A percentile compares a stretch with the other conserved stretches of the same genome.
phyloP scores from a whole-genome alignment of 2,888 invertebrate species.

The Heliconius aoede region DNA sequence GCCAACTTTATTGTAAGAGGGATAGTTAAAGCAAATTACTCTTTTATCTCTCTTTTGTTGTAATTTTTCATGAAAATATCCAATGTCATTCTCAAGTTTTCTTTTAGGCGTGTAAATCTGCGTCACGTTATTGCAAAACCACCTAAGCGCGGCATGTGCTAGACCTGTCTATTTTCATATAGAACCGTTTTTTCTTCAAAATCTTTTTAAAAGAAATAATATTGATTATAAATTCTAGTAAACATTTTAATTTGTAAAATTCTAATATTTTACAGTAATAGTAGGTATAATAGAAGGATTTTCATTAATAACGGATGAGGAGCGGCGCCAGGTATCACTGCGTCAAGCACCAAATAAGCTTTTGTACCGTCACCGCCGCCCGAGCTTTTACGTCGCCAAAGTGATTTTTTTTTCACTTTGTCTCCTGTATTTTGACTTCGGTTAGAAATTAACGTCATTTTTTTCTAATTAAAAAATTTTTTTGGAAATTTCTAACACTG shows the following conservation, averaged over 20 bases:
- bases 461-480: not conserved
- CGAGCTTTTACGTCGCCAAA: slow-evolving; percentile 48
- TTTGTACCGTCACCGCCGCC: slow-evolving; percentile 48
- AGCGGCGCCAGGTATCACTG: slow-evolving; percentile 66
- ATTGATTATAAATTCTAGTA: not conserved
- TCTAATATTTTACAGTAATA: not conserved
- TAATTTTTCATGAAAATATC: not conserved
- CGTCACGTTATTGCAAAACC: no score
- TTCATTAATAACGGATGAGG: slow-evolving; percentile 58
- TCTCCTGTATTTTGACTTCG: slow-evolving; percentile 15
- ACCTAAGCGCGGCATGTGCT: no score
- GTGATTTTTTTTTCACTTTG: slow-evolving; percentile 27
- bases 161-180: no score
- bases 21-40: not conserved
- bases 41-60: not conserved
- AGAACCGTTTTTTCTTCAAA: not conserved
- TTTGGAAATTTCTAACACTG: not conserved
- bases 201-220: not conserved
- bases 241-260: not conserved
- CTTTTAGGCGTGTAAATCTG: no score
- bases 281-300: slow-evolving; percentile 21
- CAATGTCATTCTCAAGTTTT: not conserved
- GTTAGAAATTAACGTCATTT: not conserved
- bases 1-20: slow-evolving; percentile 29
- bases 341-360: slow-evolving; percentile 68